Percentiles rank a stretch among this genome's conserved stretches.
Evolutionary conservation across 2,113 vertebrate genomes (phyloP).

Genomic region (Bufo gargarizans): DNA sequence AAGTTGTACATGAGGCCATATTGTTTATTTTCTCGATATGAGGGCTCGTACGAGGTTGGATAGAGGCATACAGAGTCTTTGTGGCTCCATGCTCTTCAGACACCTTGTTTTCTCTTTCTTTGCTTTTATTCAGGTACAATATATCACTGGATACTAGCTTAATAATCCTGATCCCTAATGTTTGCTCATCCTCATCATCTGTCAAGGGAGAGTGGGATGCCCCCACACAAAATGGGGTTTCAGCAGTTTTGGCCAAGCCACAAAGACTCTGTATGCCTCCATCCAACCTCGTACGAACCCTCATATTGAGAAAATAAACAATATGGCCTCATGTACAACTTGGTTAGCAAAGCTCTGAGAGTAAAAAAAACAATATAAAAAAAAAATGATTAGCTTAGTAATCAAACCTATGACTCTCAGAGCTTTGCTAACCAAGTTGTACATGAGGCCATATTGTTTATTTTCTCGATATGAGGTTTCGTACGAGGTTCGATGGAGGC

Average conservation of each 20-base stretch:
- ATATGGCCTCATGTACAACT: not conserved
- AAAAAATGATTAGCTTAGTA: not conserved
- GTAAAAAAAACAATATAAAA: no score
- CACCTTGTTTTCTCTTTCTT: no score
- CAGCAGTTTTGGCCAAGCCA: no score
- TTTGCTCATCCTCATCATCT: no score
- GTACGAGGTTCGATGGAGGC: not conserved
- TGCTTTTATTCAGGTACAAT: no score
- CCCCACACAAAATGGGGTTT: no score
- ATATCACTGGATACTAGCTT: no score
- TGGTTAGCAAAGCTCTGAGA: not conserved
- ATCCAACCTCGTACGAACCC: not conserved
- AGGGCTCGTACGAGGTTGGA: not conserved
- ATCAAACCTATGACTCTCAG: not conserved
- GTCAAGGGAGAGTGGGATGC: no score
- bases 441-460: not conserved
- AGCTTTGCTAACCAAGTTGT: not conserved
- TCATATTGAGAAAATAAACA: not conserved
- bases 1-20: not conserved
- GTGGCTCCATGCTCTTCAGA: no score
- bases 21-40: not conserved
- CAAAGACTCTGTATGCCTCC: no score
- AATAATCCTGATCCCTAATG: no score
- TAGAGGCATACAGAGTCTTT: no score
- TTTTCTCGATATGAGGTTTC: not conserved